A percentile compares a stretch with the other conserved stretches of the same genome.
Evolutionary conservation across 2,888 invertebrate species (phyloP).

Genomic region (Elysia crispata): DNA sequence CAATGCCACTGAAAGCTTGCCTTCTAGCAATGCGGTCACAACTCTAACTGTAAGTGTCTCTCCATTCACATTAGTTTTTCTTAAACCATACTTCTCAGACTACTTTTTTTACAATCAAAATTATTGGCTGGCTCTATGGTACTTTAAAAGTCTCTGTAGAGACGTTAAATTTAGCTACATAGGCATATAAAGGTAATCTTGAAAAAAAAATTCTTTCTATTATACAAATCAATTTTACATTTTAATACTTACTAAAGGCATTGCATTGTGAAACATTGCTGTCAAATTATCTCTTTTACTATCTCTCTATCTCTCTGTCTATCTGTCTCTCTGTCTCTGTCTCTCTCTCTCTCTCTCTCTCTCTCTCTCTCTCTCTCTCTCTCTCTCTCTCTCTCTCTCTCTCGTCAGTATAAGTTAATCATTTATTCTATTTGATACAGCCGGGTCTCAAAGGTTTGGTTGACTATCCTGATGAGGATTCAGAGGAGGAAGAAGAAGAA

Average conservation of each 20-base stretch:
- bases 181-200: too few species aligned
- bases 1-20: slow-evolving; percentile 32
- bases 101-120: too few species aligned
- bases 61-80: not conserved
- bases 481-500: slow-evolving; percentile 84
- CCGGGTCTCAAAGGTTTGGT: slow-evolving; percentile 84
- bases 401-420: slow-evolving; percentile 1
- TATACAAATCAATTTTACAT: too few species aligned
- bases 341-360: slow-evolving; percentile 5
- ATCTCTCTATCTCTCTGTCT: not conserved
- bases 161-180: too few species aligned
- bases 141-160: too few species aligned
- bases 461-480: slow-evolving; percentile 95
- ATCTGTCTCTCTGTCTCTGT: slow-evolving; percentile 1
- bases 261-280: too few species aligned
- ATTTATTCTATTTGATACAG: slow-evolving; percentile 56
- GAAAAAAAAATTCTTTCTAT: too few species aligned
- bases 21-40: slow-evolving; percentile 47
- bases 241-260: too few species aligned
- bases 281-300: too few species aligned
- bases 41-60: slow-evolving; percentile 55
- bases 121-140: too few species aligned
- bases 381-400: not conserved
- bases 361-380: too few species aligned
- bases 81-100: not conserved